A percentile compares a stretch with the other conserved stretches of the same genome.
phyloP scores from a whole-genome alignment of 2,888 invertebrate species.

The Colostygia pectinataria region DNA sequence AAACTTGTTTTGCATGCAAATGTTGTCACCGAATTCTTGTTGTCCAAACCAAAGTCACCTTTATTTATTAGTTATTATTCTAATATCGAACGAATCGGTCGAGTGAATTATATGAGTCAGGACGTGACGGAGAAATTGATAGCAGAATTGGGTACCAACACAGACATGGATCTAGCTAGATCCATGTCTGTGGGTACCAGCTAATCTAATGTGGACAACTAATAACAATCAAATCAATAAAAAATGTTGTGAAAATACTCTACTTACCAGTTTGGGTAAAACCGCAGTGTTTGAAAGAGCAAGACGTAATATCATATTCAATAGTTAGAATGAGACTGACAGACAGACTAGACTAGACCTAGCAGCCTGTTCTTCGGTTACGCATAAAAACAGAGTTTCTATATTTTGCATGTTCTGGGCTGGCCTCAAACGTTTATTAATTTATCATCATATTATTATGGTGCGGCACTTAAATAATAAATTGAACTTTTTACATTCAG shows the following conservation, averaged over 20 bases:
- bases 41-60: slow-evolving; percentile 14
- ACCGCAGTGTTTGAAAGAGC: slow-evolving; percentile 60
- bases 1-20: slow-evolving; percentile 57
- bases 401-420: slow-evolving; percentile 73
- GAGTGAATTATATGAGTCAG: no score
- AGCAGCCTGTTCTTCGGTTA: slow-evolving; percentile 71
- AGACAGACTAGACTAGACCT: slow-evolving; percentile 56
- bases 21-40: slow-evolving; percentile 46
- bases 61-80: background rate
- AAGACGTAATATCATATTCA: slow-evolving; percentile 43
- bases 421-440: slow-evolving; percentile 81
- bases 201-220: no score
- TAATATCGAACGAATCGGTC: no score
- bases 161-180: no score
- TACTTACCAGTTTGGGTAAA: slow-evolving; percentile 57
- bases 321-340: slow-evolving; percentile 58
- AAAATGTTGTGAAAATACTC: no score
- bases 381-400: slow-evolving; percentile 77
- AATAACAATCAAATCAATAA: no score
- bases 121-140: no score
- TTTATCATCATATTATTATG: slow-evolving; percentile 75
- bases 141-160: no score
- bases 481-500: no score
- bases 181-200: no score
- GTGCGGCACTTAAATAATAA: slow-evolving; percentile 60